phyloP scores from a whole-genome alignment of 2,113 vertebrate species.

The Bagarius yarrelli region DNA sequence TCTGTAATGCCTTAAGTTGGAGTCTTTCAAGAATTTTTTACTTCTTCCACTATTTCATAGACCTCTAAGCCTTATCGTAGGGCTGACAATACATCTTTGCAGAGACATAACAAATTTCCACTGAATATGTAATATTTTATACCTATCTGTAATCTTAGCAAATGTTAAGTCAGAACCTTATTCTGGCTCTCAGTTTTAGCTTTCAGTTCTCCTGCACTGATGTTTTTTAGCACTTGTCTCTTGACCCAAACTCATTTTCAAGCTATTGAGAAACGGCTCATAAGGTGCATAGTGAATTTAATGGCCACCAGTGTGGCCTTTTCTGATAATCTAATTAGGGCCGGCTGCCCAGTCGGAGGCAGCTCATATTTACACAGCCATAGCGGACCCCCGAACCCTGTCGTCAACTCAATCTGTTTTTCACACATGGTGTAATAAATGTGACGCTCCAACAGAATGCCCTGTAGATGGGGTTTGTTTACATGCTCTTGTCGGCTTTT shows the following conservation, averaged over 20 bases:
- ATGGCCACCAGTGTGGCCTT: constrained; percentile 47
- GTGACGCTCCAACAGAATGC: constrained; percentile 36
- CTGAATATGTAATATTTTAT: too few relatives aligned
- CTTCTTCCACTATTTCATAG: neutral
- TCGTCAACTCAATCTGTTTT: constrained; percentile 53
- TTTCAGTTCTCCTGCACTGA: neutral
- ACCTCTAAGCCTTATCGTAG: neutral
- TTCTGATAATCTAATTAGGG: constrained; percentile 55
- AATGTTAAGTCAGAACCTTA: too few relatives aligned
- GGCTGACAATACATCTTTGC: neutral
- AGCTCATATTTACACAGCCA: constrained; percentile 39
- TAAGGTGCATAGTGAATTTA: constrained; percentile 32
- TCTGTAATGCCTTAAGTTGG: neutral
- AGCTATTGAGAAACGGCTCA: constrained; percentile 36
- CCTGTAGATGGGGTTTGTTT: constrained; percentile 53
- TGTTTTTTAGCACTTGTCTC: constrained; percentile 31
- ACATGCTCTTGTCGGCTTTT: constrained; percentile 25
- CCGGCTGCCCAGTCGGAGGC: constrained; percentile 43
- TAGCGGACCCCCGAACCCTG: constrained; percentile 37
- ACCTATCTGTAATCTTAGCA: too few relatives aligned
- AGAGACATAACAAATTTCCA: neutral
- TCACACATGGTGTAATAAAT: constrained; percentile 51
- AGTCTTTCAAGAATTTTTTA: neutral
- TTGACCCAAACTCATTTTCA: constrained; percentile 36
- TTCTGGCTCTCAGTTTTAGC: neutral